Percentiles rank a stretch among this genome's conserved stretches.
Conservation (phyloP, 2,888 invertebrate species). For the Oithona nana region DNA sequence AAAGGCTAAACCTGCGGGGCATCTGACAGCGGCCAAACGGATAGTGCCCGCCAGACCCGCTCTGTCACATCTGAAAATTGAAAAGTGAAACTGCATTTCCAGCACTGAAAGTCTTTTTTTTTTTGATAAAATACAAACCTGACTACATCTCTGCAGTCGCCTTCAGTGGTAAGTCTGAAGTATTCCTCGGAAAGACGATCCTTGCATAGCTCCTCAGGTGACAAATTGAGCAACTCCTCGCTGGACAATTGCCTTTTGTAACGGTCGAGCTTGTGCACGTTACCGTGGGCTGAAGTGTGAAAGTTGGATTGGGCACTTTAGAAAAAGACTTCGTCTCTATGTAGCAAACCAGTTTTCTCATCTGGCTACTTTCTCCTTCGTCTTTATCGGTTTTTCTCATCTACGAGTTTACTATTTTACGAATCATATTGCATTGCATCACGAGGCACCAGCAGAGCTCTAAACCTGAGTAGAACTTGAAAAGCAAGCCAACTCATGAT, state of each 20-base stretch:
- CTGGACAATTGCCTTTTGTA: conserved; percentile 6
- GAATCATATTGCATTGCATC: too few relatives aligned
- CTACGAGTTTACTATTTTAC: too few relatives aligned
- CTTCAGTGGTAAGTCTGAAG: conserved; percentile 60
- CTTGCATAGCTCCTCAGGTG: conserved; percentile 60
- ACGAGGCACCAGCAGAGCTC: too few relatives aligned
- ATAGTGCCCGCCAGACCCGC: conserved; percentile 67
- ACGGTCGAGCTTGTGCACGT: background rate
- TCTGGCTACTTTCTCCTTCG: too few relatives aligned
- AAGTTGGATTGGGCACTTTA: too few relatives aligned
- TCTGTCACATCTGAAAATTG: conserved; percentile 58
- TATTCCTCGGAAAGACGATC: conserved; percentile 77
- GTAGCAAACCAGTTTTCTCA: too few relatives aligned
- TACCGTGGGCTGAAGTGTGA: background rate
- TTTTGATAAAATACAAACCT: conserved; percentile 42
- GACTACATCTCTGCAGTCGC: conserved; percentile 80
- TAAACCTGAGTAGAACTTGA: too few relatives aligned
- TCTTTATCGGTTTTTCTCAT: too few relatives aligned
- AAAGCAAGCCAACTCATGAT: too few relatives aligned
- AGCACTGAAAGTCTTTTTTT: background rate
- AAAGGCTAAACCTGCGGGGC: conserved; percentile 75
- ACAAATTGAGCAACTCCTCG: conserved; percentile 16
- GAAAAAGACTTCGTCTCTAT: too few relatives aligned
- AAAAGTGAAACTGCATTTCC: background rate
- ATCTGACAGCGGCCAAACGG: conserved; percentile 68